Base-by-base conservation (phyloP, 2,797 vertebrate species). In the Gymnoscopelus microlampas region DNA sequence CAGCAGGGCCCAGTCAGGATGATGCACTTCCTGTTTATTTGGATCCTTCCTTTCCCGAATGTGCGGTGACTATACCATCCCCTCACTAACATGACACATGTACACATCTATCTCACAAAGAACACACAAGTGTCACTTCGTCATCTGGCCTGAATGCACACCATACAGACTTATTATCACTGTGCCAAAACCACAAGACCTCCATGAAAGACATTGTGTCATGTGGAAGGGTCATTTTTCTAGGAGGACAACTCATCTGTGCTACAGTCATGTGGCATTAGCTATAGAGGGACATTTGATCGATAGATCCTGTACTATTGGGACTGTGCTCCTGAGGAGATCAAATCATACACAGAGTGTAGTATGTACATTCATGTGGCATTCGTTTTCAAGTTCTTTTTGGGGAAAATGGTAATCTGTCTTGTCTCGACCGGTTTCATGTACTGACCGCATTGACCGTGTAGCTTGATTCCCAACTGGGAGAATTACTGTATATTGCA, bases 1-100 rank as follows among this genome's bases (percentile, higher is more conserved):
- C 86, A 87, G 88, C 86, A 87, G 84, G 53, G 39, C 72, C 60
- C 77, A 82, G 76, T 88, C 86, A 85, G 75, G 13, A 66, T 76
- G 77, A 88, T 80, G 80, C 77, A 82, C n/a, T 85, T 87, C 79
- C 82, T 90, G 89, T 89, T 91, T 90, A 87, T 90, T 86, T 85
- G 88, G 76, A 26, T 55, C 71, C 74, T 83, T 86, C 78, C 73
- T 75, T 72, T 44, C 56, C 60, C 75, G 66, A 74, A 56, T 65
- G 70, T 53, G 78, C 14, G 6, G 51, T 67, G 78, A 85, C 60
- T 71, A 44, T 44, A 44, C 39, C 39, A 2, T 44, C 8, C 39
- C 8, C 9, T 10, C 8, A 67, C 71, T 9, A 39, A 39, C 57
- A 73, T 49, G 50, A 82, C 67, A 81, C 9, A 60, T 39, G 66